phyloP scores from a whole-genome alignment of 1,140 invertebrate genomes.

The Varroa destructor region DNA sequence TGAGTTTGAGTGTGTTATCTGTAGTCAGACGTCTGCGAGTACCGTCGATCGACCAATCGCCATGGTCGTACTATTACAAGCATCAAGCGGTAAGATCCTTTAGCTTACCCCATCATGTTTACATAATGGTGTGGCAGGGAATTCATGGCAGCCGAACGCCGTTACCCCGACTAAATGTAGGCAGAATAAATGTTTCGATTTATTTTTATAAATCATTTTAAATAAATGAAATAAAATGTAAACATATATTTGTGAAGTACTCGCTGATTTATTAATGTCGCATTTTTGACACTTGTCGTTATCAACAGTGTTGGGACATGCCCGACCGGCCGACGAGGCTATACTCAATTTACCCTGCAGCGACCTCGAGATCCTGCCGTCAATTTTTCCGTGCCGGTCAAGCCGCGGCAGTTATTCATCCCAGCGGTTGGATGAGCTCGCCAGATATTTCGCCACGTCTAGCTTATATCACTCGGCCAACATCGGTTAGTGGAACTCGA shows the following conservation, averaged over 20 bases:
- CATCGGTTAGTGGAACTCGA: background rate
- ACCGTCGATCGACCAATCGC: conserved; percentile 75
- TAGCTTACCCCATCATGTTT: no score
- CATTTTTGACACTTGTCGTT: background rate
- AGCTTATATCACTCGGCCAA: conserved; percentile 20
- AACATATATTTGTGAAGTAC: no score
- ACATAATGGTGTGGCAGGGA: no score
- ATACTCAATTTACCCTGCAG: conserved; percentile 51
- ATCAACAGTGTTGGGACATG: conserved; percentile 54
- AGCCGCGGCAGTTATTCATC: conserved; percentile 47
- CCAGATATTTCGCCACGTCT: conserved; percentile 49
- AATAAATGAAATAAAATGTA: no score
- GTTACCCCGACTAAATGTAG: no score
- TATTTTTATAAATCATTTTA: no score
- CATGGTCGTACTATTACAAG: conserved; percentile 69
- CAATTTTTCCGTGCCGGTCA: background rate
- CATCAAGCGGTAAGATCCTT: conserved; percentile 49
- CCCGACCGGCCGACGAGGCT: conserved; percentile 47
- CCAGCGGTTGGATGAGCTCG: conserved; percentile 53
- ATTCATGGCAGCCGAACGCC: background rate
- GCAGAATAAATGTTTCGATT: no score
- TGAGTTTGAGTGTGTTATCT: conserved; percentile 90
- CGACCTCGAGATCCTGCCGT: conserved; percentile 45
- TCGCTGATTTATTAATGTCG: no score
- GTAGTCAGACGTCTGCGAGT: conserved; percentile 71